Base-by-base conservation (phyloP, 2,888 invertebrate genomes). In the Andrena fulva region DNA sequence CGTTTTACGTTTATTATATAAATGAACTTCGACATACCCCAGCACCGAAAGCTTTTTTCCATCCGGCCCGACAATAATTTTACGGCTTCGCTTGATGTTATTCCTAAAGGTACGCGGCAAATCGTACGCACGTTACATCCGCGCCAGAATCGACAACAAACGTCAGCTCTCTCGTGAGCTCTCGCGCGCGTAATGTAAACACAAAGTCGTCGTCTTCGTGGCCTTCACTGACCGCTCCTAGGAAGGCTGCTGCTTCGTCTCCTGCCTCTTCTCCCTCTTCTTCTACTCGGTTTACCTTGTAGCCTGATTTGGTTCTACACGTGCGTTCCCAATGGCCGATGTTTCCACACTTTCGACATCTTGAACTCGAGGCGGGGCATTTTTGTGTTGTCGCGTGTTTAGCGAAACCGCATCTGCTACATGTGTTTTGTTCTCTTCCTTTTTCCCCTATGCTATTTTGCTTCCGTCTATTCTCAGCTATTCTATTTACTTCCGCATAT, bases 271-370 rank as follows among this genome's bases (percentile, higher is more conserved):
- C 33, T 62, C 29, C 62, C 2, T n/a, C 31, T n/a, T 31, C 62
- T 33, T 62, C 33, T 31, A 62, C 33, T 33, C 62, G 33, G 62
- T 62, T 62, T 8, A 62, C 33, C 12, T 33, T 62, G 16, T 33
- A 33, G 16, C 10, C 7, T 10, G 12, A 12, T n/a, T n/a, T 62
- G 16, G 33, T 12, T n/a, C 62, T 62, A 33, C 62, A 62, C 6
- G 33, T 33, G 12, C 33, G 62, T 12, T 62, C 33, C 33, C 62
- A 62, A 33, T 62, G 62, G 6, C 20, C 33, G 1, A n/a, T 16
- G 62, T n/a, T 33, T 7, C 33, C 33, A 12, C 62, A 62, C 6
- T 20, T 6, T 1, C 33, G 62, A 62, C 62, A 62, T 29, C 10
- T 29, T 12, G 59, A 27, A 29, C 29, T 59, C 29, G 59, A 29